Evolutionary conservation across 2,797 vertebrate species (phyloP), one percentile per base, ranked within the genome.

Genomic region (Onychomys leucogaster): DNA sequence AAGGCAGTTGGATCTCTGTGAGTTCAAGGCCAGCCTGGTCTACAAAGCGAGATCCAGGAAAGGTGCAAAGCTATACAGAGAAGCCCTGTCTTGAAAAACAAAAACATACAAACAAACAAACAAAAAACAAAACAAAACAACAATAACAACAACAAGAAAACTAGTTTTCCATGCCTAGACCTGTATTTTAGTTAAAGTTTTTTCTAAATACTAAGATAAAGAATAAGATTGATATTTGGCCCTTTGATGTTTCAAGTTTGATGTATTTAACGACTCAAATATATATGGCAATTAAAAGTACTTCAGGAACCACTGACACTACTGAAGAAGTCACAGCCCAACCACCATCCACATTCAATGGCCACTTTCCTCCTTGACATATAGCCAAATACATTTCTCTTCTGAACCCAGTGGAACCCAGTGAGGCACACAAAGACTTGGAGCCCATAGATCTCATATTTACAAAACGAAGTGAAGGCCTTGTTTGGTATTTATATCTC

Each of bases 171-270:
- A 46, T 95, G 2, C 5, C 25, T n/a, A 34, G 32, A 46, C 9
- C 41, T 94, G 25, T 34, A 92, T 57, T 96, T 95, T 77, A 41
- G 4, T 57, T 76, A 75, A 17, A 78, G 43, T 16, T 90, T 90
- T 63, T 83, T 43, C 23, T 21, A 46, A 46, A 73, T 32, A 37
- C 34, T 59, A 76, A 94, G 41, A 87, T 75, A 69, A 90, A 12
- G 3, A 49, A 78, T 73, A 86, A 77, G 82, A 69, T 12, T 87
- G 37, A 12, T 55, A 13, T 65, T 91, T 23, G 4, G 19, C 21
- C 34, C 43, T 77, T 83, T 3, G 23, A 75, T 46, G 11, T 90
- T 96, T 94, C n/a, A 71, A 46, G 11, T 43, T 63, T 29, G 19
- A 25, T 80, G 1, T 80, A 76, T 57, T 94, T 17, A 76, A 83